These are phyloP conservation scores for Pararge aegeria DNA, from an alignment of 1,140 invertebrate species.

Conservation along the genomic window DNA sequence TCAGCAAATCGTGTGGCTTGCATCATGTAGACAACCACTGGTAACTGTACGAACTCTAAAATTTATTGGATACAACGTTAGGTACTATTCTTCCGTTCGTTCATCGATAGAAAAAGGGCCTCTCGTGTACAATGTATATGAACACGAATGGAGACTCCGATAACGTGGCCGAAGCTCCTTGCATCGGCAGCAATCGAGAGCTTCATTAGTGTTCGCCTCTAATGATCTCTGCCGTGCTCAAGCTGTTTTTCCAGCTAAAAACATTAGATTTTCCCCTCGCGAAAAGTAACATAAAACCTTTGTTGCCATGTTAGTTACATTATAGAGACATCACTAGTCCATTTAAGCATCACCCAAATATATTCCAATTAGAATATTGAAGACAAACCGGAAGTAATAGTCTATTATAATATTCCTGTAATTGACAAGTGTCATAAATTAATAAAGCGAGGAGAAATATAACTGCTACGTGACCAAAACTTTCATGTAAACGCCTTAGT, in stretches of 20 bases:
- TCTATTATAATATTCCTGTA: neutral
- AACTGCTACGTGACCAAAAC: neutral
- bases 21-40: too few relatives aligned
- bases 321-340: neutral
- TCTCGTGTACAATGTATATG: constrained; percentile 13
- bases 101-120: neutral
- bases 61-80: neutral
- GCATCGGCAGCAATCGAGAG: constrained; percentile 53
- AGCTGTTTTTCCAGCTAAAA: constrained; percentile 25
- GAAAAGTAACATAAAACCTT: neutral
- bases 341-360: neutral
- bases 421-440: neutral
- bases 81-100: neutral
- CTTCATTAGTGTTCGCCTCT: constrained; percentile 68
- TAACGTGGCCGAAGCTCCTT: constrained; percentile 33
- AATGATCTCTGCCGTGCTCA: constrained; percentile 53
- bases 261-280: neutral
- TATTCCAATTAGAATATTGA: neutral
- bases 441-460: neutral
- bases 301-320: too few relatives aligned
- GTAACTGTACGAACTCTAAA: too few relatives aligned
- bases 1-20: too few relatives aligned
- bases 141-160: constrained; percentile 16
- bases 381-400: neutral
- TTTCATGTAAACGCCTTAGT: neutral